Base-by-base conservation (phyloP, 2,113 vertebrate genomes). In the Trochalopteron elliotii region DNA sequence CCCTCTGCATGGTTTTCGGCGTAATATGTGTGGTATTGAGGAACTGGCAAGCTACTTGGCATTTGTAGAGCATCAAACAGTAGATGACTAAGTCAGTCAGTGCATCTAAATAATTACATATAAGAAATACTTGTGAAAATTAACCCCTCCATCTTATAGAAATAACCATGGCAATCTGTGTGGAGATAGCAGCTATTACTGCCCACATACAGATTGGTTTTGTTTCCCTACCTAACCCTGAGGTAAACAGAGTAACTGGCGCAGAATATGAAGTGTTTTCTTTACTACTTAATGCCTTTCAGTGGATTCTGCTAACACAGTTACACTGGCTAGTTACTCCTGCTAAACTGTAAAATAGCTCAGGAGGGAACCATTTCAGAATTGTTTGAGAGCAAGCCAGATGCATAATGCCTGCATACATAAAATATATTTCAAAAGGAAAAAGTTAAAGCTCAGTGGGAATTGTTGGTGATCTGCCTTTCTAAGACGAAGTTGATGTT, bases 101-200 rank as follows among this genome's bases (percentile, higher is more conserved):
- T 74, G 69, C 87, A 79, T 84, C 83, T 53, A 76, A 94, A 72
- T 94, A 96, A 95, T 95, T 91, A 87, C 12, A 91, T 64, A 60
- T 64, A 76, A 95, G 96, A 87, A 97, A 89, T 75, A 59, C 91
- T 94, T 87, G 77, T 87, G 91, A 95, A 82, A 96, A 89, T 94
- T 92, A 94, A 97, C 40, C 89, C 94, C 87, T 95, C 83, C 80
- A 84, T 97, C 80, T 96, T 84, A 49, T 0, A 71, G 91, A 82
- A 95, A 96, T 94, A 95, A 92, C 93, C 81, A 33, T 71, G 91
- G 83, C 93, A 92, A 64, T 94, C 80, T 82, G 88, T 78, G 77
- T 78, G 83, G 72, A 95, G 94, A 95, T 94, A 96, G 96, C 80
- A 82, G 91, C 91, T 93, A 91, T 95, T 96, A 69, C 87, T 82